Base-by-base conservation (phyloP, 2,113 vertebrate species). In the Pogonocichla stellata region DNA sequence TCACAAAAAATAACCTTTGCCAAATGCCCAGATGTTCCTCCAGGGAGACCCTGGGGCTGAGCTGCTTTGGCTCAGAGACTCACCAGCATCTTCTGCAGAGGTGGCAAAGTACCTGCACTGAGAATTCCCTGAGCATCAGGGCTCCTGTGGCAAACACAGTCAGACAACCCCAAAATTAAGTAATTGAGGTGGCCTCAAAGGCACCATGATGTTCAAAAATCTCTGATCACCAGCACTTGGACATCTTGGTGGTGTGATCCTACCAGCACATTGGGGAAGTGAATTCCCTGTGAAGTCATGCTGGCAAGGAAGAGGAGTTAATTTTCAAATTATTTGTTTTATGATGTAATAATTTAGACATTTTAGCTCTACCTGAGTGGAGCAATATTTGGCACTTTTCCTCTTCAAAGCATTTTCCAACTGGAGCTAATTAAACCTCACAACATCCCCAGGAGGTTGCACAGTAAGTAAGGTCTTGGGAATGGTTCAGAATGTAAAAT, bases 351-450 rank as follows among this genome's bases (percentile, higher is more conserved):
- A 93, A 93, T 90, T 42, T 48, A 84, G 90, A 70, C 6, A 2
- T 82, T 90, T 95, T 51, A 92, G 79, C 70, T 88, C 71, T 86
- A 31, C 38, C 22, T 12, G 64, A 95, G 62, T 3, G 10, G 62
- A 90, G 71, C 51, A 48, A 36, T 58, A 23, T 80, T 94, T 96
- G 94, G 90, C 71, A 36, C 54, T 91, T 48, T 48, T 62, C 77
- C 75, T 90, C 72, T 92, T 92, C 73, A 83, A 85, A 90, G 92
- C 67, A 0, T 93, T 92, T 96, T 94, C 93, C 93, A 91, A 19
- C 79, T 69, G 57, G 66, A 85, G 84, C 87, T 96, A 91, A 95
- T 97, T 95, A 95, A 95, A 88, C 81, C 60, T 97, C 82, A 36
- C 81, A 89, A 43, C 67, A 42, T 90, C 74, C 92, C 71, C 82